These are phyloP conservation scores for Podarcis muralis DNA, from an alignment of 2,113 vertebrate genomes.

Conservation along the genomic window DNA sequence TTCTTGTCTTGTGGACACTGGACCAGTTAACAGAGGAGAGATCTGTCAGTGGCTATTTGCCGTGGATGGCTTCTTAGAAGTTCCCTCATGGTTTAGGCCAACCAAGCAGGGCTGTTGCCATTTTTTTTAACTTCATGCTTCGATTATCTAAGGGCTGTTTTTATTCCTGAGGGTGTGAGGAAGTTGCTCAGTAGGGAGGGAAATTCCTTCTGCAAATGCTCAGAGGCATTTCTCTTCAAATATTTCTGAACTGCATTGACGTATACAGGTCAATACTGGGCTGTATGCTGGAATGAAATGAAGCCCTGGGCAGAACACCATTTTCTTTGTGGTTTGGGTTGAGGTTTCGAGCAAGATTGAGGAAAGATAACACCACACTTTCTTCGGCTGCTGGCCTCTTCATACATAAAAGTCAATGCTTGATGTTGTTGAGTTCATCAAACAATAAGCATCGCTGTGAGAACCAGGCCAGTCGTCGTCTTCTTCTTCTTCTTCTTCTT, in stretches of 20 bases:
- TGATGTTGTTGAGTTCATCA: neutral
- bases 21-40: too few species aligned
- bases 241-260: neutral
- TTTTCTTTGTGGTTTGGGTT: neutral
- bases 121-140: too few species aligned
- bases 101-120: too few species aligned
- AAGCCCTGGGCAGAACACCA: neutral
- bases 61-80: too few species aligned
- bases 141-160: neutral
- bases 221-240: neutral
- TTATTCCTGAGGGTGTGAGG: neutral
- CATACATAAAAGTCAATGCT: neutral
- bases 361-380: neutral
- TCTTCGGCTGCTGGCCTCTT: neutral
- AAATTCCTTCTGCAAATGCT: neutral
- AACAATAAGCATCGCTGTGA: neutral
- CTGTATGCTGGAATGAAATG: neutral
- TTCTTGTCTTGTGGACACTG: too few species aligned
- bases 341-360: neutral
- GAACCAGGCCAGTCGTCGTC: neutral
- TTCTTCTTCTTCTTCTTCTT: too few species aligned
- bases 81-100: too few species aligned
- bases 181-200: neutral
- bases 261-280: neutral
- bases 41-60: too few species aligned